phyloP scores from a whole-genome alignment of 53 echinoderm and acorn worm species.

The Crossaster papposus region DNA sequence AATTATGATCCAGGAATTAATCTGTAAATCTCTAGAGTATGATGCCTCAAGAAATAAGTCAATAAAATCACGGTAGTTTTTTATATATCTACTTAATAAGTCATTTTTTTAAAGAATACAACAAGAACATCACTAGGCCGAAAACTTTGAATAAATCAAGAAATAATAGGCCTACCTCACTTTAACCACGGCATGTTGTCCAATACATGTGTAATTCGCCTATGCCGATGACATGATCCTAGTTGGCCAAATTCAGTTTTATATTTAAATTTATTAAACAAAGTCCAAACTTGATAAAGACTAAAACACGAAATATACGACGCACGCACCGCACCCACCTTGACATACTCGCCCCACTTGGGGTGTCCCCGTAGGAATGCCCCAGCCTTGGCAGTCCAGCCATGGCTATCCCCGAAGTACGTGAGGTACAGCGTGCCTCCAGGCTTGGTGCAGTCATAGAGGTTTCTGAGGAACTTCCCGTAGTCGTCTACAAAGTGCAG shows the following conservation, averaged over 20 bases:
- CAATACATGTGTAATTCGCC: too few relatives aligned
- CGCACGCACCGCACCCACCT: conserved; percentile 18
- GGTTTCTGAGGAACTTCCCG: conserved; percentile 24
- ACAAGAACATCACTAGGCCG: too few relatives aligned
- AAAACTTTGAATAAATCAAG: too few relatives aligned
- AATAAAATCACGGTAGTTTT: too few relatives aligned
- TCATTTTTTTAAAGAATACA: too few relatives aligned
- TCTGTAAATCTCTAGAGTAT: background rate
- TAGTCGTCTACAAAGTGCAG: conserved; percentile 35
- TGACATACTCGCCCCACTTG: conserved; percentile 45
- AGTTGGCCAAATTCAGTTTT: too few relatives aligned
- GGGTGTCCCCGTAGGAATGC: conserved; percentile 22
- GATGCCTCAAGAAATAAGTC: background rate
- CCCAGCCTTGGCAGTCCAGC: conserved; percentile 45
- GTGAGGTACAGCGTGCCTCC: conserved; percentile 42
- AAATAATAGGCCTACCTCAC: too few relatives aligned
- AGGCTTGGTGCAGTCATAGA: conserved; percentile 31
- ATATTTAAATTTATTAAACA: too few relatives aligned
- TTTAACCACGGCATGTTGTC: too few relatives aligned
- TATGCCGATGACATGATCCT: too few relatives aligned
- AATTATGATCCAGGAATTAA: background rate
- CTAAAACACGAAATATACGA: too few relatives aligned
- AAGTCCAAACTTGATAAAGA: too few relatives aligned
- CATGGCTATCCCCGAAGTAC: conserved; percentile 40
- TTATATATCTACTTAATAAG: background rate